phyloP scores from a whole-genome alignment of 2,113 vertebrate species.

The Acinonyx jubatus region DNA sequence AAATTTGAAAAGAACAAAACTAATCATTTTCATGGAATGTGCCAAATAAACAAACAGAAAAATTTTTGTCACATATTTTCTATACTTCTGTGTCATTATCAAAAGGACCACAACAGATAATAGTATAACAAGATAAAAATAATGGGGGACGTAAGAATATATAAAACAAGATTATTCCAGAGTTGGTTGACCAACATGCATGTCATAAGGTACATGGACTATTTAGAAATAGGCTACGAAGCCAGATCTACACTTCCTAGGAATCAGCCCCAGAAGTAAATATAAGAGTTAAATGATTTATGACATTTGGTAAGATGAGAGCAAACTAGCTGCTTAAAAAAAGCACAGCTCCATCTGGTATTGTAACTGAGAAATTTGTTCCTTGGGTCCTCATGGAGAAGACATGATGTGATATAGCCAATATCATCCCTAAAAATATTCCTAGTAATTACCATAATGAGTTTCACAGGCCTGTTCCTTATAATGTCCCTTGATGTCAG shows the following conservation, averaged over 20 bases:
- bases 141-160: neutral
- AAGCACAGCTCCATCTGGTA: neutral
- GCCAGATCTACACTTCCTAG: neutral
- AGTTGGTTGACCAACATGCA: neutral
- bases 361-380: neutral
- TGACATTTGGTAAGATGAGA: neutral
- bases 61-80: neutral
- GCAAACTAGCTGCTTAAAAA: neutral
- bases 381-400: neutral
- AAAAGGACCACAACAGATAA: neutral
- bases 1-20: neutral
- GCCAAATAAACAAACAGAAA: neutral
- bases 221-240: neutral
- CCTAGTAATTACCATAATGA: neutral
- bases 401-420: neutral
- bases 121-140: neutral
- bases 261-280: neutral
- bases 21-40: neutral
- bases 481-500: neutral
- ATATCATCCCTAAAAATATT: conserved; percentile 8
- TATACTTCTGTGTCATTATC: neutral
- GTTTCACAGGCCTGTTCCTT: neutral
- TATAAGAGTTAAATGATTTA: neutral
- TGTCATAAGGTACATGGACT: neutral
- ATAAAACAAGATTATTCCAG: neutral